These are phyloP conservation scores for Albula glossodonta DNA, from an alignment of 2,113 vertebrate species.

Conservation along the genomic window DNA sequence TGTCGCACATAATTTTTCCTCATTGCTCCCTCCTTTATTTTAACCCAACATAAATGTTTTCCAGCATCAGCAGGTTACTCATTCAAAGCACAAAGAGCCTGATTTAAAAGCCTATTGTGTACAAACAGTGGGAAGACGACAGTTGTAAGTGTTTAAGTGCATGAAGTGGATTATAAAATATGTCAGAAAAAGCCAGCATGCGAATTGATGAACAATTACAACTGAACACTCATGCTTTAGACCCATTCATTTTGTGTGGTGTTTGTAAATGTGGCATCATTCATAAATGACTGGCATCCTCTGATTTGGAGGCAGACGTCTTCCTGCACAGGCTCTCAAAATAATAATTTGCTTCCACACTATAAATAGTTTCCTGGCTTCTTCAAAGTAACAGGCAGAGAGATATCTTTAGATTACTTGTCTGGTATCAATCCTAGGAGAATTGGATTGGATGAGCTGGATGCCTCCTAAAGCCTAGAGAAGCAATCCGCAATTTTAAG, in stretches of 20 bases:
- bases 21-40: not conserved
- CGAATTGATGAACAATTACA: not conserved
- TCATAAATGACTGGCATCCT: not conserved
- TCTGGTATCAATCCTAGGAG: not conserved
- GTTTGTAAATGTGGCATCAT: not conserved
- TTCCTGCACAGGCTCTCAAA: not conserved
- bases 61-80: not conserved
- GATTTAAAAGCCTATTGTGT: not conserved
- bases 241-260: not conserved
- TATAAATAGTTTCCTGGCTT: slow-evolving; percentile 4
- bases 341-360: not conserved
- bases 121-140: not conserved
- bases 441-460: not conserved
- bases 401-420: slow-evolving; percentile 1
- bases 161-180: not conserved
- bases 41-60: not conserved
- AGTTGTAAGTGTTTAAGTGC: not conserved
- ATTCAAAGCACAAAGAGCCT: not conserved
- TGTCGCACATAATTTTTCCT: not conserved
- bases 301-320: not conserved
- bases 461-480: not conserved
- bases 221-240: not conserved
- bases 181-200: not conserved
- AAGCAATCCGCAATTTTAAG: not conserved
- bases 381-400: not conserved